These are phyloP conservation scores for Valencia hispanica DNA, from an alignment of 2,797 vertebrate genomes.

Conservation along the genomic window DNA sequence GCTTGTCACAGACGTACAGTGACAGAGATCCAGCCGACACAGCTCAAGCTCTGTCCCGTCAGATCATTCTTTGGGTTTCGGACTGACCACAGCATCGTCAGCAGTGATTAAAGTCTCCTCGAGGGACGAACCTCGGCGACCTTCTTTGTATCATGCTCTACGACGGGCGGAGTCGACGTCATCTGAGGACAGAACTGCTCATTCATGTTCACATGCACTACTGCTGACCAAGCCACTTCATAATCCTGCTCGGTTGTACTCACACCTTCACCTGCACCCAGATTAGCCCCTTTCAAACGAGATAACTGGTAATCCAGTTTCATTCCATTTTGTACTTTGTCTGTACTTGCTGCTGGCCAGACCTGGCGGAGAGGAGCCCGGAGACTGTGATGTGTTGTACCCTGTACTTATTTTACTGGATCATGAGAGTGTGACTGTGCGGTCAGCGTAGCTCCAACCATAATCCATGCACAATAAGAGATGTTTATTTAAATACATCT, in stretches of 20 bases:
- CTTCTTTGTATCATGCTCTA: neutral
- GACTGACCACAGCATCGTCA: neutral
- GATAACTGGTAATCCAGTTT: slow-evolving; percentile 52
- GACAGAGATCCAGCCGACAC: neutral
- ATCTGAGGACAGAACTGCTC: slow-evolving; percentile 24
- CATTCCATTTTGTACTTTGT: slow-evolving; percentile 30
- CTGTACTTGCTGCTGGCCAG: neutral
- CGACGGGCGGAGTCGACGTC: neutral
- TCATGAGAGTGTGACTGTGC: neutral
- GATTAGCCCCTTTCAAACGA: slow-evolving; percentile 60
- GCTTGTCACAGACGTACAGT: neutral
- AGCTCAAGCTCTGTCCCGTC: neutral
- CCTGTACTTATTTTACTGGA: slow-evolving; percentile 10
- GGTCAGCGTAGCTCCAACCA: slow-evolving; percentile 10
- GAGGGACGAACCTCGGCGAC: neutral
- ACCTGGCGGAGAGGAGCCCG: neutral
- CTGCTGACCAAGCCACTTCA: slow-evolving; percentile 53
- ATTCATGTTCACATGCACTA: slow-evolving; percentile 35
- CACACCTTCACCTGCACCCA: slow-evolving; percentile 29
- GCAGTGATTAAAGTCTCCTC: neutral
- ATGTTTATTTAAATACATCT: slow-evolving; percentile 50
- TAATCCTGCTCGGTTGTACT: slow-evolving; percentile 27
- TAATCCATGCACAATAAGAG: slow-evolving; percentile 28
- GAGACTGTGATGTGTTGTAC: slow-evolving; percentile 7
- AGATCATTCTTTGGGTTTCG: neutral